A percentile compares a stretch with the other conserved stretches of the same genome.
Evolutionary conservation across 2,888 invertebrate genomes (phyloP).

Genomic region (Axea sp.): DNA sequence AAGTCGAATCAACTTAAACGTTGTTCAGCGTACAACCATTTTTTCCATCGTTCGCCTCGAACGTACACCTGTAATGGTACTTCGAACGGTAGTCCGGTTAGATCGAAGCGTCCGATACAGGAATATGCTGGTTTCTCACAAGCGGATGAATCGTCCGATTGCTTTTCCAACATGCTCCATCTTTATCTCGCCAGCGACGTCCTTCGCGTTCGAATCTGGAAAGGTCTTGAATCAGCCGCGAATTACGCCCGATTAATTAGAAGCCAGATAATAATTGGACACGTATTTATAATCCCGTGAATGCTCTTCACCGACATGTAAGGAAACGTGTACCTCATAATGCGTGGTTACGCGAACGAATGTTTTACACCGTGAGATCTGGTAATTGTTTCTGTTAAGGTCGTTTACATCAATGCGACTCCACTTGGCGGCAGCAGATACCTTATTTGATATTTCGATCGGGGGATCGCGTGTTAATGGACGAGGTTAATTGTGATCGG

Average conservation of each 20-base stretch:
- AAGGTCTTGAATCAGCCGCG: constrained; percentile 57
- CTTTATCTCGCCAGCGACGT: constrained; percentile 41
- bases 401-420: constrained; percentile 49
- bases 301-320: constrained; percentile 44
- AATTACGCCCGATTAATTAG: constrained; percentile 64
- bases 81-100: constrained; percentile 59
- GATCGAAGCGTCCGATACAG: constrained; percentile 69
- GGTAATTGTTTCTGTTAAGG: constrained; percentile 57
- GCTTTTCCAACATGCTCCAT: constrained; percentile 38
- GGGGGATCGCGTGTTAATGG: constrained; percentile 51
- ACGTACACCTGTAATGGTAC: constrained; percentile 45
- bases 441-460: constrained; percentile 48
- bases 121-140: constrained; percentile 66
- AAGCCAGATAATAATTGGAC: constrained; percentile 60
- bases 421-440: constrained; percentile 35
- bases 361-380: constrained; percentile 60
- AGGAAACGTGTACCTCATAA: constrained; percentile 53
- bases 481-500: constrained; percentile 53
- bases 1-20: constrained; percentile 20
- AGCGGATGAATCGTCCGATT: constrained; percentile 63
- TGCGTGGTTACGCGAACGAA: constrained; percentile 49
- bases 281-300: constrained; percentile 59
- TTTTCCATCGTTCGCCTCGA: constrained; percentile 22
- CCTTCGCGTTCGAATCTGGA: constrained; percentile 50
- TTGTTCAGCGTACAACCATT: constrained; percentile 10